Evolutionary conservation across 2,113 vertebrate genomes (phyloP).

Genomic region (Lichenostomus cassidix): DNA sequence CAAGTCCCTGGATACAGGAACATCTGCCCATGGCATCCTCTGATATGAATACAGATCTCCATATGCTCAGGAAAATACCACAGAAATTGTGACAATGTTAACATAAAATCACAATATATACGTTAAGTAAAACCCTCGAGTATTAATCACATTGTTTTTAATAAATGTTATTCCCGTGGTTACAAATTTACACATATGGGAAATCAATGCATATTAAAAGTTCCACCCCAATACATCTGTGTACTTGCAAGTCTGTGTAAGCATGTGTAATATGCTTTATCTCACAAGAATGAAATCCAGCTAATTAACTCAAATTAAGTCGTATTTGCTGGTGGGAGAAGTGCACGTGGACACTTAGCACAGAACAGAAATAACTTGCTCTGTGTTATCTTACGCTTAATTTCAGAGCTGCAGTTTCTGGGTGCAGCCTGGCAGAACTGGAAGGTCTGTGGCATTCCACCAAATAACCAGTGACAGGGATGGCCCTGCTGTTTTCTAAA

Average conservation of each 20-base stretch:
- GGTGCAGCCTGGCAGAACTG: background rate
- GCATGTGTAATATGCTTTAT: background rate
- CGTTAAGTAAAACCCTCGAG: background rate
- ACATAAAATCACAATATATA: accelerated
- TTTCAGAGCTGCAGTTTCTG: background rate
- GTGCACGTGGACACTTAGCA: background rate
- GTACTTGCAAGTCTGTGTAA: background rate
- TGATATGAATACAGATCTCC: background rate
- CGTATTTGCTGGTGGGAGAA: background rate
- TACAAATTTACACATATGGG: background rate
- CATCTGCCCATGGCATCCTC: background rate
- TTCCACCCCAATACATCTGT: background rate
- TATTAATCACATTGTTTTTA: background rate
- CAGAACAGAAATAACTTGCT: background rate
- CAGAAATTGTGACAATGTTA: background rate
- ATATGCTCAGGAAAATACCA: background rate
- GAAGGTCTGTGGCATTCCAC: background rate
- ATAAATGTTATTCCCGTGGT: background rate
- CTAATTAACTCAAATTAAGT: background rate
- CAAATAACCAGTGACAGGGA: background rate
- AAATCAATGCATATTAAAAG: background rate
- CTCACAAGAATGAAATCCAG: background rate
- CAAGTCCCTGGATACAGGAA: background rate
- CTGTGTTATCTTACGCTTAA: too few species aligned
- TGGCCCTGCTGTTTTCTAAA: background rate